These are phyloP conservation scores for Rhodophaea formosa DNA, from an alignment of 2,888 invertebrate genomes.

Conservation along the genomic window DNA sequence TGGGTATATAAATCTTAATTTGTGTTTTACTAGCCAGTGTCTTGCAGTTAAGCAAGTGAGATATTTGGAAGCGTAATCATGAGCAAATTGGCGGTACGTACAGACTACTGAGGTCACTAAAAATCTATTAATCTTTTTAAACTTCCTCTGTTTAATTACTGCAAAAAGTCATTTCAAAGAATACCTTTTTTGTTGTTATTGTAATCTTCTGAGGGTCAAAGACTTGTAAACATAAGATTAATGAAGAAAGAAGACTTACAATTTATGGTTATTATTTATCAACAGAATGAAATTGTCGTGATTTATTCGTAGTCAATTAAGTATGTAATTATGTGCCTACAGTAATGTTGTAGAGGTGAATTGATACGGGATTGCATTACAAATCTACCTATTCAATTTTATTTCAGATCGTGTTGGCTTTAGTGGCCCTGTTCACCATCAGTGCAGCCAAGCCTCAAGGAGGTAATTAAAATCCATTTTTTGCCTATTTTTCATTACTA, in stretches of 20 bases:
- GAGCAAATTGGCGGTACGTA: slow-evolving; percentile 30
- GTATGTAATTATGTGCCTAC: no score
- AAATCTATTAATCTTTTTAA: neutral
- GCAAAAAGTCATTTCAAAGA: neutral
- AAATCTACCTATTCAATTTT: no score
- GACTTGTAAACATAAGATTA: neutral
- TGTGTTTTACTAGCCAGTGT: slow-evolving; percentile 26
- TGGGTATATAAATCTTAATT: slow-evolving; percentile 42
- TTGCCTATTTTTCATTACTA: neutral
- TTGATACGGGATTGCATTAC: no score
- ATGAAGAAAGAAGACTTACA: no score
- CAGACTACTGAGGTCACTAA: neutral
- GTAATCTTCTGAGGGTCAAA: neutral
- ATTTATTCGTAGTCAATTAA: no score
- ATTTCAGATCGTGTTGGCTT: slow-evolving; percentile 47
- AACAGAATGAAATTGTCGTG: no score
- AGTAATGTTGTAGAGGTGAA: no score
- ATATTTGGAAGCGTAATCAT: slow-evolving; percentile 21
- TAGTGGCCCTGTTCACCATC: slow-evolving; percentile 48
- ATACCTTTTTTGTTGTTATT: neutral
- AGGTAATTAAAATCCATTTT: slow-evolving; percentile 6
- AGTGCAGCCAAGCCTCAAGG: slow-evolving; percentile 46
- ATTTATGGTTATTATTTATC: no score
- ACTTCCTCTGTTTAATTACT: neutral
- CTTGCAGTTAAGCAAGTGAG: slow-evolving; percentile 18